Base-by-base conservation (phyloP, 2,113 vertebrate genomes). In the Myrmecobius fasciatus region DNA sequence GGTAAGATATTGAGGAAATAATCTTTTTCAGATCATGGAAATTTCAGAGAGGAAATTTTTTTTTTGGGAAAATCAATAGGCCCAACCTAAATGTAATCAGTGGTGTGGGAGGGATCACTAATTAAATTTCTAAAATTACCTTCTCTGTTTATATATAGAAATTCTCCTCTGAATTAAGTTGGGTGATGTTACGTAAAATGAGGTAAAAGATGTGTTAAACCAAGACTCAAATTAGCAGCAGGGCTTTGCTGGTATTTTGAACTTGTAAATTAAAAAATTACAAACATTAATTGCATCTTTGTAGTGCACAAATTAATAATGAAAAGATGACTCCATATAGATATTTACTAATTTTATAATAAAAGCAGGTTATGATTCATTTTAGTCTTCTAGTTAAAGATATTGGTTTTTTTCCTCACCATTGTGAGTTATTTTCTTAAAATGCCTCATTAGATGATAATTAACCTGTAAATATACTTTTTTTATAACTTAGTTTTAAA, bases 111-210 rank as follows among this genome's bases (percentile, higher is more conserved):
- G 1, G 1, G 94, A 93, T 95, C 52, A 93, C 94, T 98, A 97
- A 98, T 97, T 98, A 97, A 97, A 98, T 94, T 90, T 97, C 96
- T 98, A 95, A 98, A 98, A 98, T 98, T 97, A 94, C 48, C 31
- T 95, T 95, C 89, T 60, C 36, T 54, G 53, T 96, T 98, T 96
- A 95, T 97, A 93, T 97, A 96, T 97, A 96, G 90, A 93, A 92
- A 97, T 96, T 95, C 94, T 96, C 28, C 89, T 97, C 96, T 98
- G 97, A 95, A 95, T 97, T 96, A 96, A 93, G 52, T 97, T 97
- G 93, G 56, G 54, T 96, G 96, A 92, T 53, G 91, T 98, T 98
- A 96, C 43, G 12, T 94, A 93, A 93, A 97, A 95, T 89, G 75
- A 97, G 91, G 92, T 52, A 92, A 94, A 67, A 8, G 26, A 97